Base-by-base conservation (phyloP, 2,797 vertebrate species). In the Limosa lapponica region DNA sequence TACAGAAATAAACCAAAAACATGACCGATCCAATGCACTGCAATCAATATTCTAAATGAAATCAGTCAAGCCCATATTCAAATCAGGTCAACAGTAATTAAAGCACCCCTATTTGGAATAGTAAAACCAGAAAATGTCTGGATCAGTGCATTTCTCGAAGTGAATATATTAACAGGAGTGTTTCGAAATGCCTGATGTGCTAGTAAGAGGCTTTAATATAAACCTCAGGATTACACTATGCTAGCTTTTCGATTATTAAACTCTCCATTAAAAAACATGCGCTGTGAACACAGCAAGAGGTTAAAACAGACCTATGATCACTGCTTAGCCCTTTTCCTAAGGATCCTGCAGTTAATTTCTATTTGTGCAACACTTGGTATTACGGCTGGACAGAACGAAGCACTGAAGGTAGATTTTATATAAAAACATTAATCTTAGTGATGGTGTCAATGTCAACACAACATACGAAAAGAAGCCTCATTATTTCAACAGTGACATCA, bases 141-240 rank as follows among this genome's bases (percentile, higher is more conserved):
- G 67, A 94, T 75, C 64, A 81, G 81, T n/a, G 43, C 52, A 52
- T 70, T 89, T 89, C 80, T 80, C 44, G 4, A 52, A 65, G 58
- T 27, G 48, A 85, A 70, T 61, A 81, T 55, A 78, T 78, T 95
- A 93, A 90, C 39, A 32, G 27, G 27, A 88, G 44, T 9, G 39
- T 82, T 97, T 82, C 64, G 44, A 93, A 95, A 89, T 34, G 81
- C 37, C 0, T 43, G 71, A 95, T 90, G 90, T 28, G 4, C 71
- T 19, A n/a, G 0, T 96, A 96, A 96, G 96, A 94, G 69, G 96
- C 90, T 97, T 97, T 96, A 70, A 84, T 61, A 90, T 80, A 97
- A 96, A 95, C 28, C 96, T 79, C 74, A 28, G 91, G 95, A 96
- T 95, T 97, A 95, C 44, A 41, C 64, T 13, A 43, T 10, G 58